phyloP scores from a whole-genome alignment of 2,888 invertebrate genomes.

The Mesoligia furuncula region DNA sequence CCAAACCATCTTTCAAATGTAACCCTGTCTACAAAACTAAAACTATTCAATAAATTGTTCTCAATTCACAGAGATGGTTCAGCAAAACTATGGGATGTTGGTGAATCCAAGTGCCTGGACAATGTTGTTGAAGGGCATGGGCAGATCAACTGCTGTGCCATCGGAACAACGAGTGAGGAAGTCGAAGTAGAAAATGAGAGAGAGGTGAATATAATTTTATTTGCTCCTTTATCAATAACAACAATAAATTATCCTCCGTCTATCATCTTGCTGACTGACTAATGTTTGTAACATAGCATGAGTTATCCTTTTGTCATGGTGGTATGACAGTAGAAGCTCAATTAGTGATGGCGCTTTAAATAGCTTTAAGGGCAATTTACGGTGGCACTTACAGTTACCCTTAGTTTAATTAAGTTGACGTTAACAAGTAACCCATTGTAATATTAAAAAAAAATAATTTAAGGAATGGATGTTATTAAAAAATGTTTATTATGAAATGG shows the following conservation, averaged over 20 bases:
- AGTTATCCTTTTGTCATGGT: not conserved
- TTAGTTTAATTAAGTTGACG: not conserved
- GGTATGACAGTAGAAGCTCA: not conserved
- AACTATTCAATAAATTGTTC: not conserved
- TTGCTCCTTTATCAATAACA: not conserved
- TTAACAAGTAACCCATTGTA: not conserved
- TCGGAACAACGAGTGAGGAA: conserved; percentile 80
- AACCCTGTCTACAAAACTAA: not conserved
- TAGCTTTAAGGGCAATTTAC: not conserved
- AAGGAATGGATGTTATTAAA: no score
- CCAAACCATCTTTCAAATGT: conserved; percentile 1
- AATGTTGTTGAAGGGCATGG: conserved; percentile 88
- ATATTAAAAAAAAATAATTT: no score
- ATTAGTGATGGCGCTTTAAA: not conserved
- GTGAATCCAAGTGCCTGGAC: conserved; percentile 90
- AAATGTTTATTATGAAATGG: no score
- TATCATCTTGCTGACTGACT: not conserved
- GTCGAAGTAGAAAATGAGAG: conserved; percentile 80
- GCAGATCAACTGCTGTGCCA: conserved; percentile 90
- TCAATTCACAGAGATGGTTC: conserved; percentile 91
- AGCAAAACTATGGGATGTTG: conserved; percentile 93
- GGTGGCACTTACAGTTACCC: not conserved
- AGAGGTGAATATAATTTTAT: conserved; percentile 76
- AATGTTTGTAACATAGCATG: not conserved
- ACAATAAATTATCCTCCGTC: not conserved